Evolutionary conservation across 2,888 invertebrate species (phyloP).

Genomic region (Neoaliturus tenellus): DNA sequence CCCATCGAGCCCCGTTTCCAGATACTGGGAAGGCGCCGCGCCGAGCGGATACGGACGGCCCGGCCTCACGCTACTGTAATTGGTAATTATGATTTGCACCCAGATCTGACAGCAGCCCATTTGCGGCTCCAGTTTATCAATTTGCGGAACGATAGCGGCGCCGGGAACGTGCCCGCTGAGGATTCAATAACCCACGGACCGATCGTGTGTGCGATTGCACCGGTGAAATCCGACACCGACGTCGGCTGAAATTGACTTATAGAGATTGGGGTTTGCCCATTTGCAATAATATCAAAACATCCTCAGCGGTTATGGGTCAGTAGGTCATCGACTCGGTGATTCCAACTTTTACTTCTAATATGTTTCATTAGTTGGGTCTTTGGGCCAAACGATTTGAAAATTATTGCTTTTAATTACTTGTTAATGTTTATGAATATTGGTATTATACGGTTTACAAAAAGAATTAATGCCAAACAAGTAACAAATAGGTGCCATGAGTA

Average conservation of each 20-base stretch:
- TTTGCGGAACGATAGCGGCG: conserved; percentile 1
- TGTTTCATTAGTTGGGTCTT: too few species aligned
- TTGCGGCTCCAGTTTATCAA: conserved; percentile 33
- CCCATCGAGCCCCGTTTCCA: neutral
- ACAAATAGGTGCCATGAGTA: too few species aligned
- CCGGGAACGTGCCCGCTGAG: neutral
- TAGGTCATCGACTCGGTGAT: too few species aligned
- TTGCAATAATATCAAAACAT: too few species aligned
- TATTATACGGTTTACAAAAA: too few species aligned
- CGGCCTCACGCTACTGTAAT: conserved; percentile 21
- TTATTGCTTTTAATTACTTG: too few species aligned
- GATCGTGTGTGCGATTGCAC: conserved; percentile 23
- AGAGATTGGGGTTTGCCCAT: too few species aligned
- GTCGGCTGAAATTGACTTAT: neutral
- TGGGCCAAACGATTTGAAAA: too few species aligned
- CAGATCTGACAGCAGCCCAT: conserved; percentile 32
- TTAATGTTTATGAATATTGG: too few species aligned
- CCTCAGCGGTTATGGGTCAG: too few species aligned
- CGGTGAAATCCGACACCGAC: neutral
- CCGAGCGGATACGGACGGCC: neutral
- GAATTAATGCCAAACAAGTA: too few species aligned
- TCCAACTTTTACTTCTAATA: too few species aligned
- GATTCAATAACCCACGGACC: conserved; percentile 9
- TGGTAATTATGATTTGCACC: conserved; percentile 41
- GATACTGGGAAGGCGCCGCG: neutral